These are phyloP conservation scores for Apogon hyalosoma DNA, from an alignment of 2,797 vertebrate species.

Conservation along the genomic window DNA sequence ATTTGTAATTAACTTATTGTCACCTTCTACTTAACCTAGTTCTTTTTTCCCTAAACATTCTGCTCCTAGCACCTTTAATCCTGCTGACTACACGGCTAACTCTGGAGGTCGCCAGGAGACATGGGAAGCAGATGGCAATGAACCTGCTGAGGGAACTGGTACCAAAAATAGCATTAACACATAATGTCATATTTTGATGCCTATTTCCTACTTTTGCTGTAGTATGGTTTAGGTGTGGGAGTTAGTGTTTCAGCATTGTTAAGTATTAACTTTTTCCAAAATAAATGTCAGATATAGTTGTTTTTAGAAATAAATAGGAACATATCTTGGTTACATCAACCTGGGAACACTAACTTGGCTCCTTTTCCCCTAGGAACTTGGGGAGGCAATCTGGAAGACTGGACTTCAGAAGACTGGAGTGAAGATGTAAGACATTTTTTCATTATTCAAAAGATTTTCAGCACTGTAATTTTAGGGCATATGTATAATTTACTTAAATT, in stretches of 20 bases:
- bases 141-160: constrained; percentile 89
- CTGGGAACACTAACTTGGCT: constrained; percentile 22
- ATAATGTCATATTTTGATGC: background rate
- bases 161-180: constrained; percentile 23
- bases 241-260: background rate
- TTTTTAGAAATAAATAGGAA: background rate
- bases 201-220: background rate
- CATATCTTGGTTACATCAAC: background rate
- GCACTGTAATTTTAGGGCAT: background rate
- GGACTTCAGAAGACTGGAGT: constrained; percentile 95
- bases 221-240: background rate
- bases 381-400: constrained; percentile 93
- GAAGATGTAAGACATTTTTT: constrained; percentile 90
- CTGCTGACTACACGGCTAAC: constrained; percentile 89
- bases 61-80: constrained; percentile 91
- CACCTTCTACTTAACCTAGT: background rate
- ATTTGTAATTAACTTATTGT: background rate
- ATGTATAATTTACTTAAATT: background rate
- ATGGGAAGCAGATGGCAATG: constrained; percentile 88
- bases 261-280: background rate
- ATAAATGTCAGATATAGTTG: too few species aligned
- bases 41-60: background rate
- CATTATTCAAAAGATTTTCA: background rate
- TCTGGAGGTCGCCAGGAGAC: constrained; percentile 86
- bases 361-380: constrained; percentile 82